phyloP scores from a whole-genome alignment of 2,888 invertebrate species.

The Xestia ashworthii region DNA sequence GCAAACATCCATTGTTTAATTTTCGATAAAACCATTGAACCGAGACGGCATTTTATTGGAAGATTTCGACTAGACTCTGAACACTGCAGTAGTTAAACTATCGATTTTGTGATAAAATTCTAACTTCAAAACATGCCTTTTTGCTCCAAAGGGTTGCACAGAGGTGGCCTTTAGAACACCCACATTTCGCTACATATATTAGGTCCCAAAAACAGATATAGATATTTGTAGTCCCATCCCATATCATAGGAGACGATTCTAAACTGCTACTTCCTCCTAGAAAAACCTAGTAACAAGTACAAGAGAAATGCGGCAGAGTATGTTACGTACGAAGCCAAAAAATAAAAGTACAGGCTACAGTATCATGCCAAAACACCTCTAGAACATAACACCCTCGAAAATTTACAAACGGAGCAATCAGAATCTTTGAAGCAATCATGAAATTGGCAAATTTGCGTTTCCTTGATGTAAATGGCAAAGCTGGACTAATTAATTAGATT shows the following conservation, averaged over 20 bases:
- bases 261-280: neutral
- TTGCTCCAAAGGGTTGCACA: neutral
- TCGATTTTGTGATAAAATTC: slow-evolving; percentile 10
- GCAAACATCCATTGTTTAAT: slow-evolving; percentile 45
- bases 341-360: neutral
- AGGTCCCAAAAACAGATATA: neutral
- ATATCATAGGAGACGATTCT: neutral
- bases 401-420: slow-evolving; percentile 21
- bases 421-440: slow-evolving; percentile 34
- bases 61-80: slow-evolving; percentile 3
- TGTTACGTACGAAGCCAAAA: neutral
- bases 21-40: slow-evolving; percentile 35
- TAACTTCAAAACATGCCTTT: neutral
- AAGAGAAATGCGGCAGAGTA: neutral
- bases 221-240: neutral
- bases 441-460: slow-evolving; percentile 40
- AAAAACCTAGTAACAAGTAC: neutral
- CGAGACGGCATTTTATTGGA: slow-evolving; percentile 37
- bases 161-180: neutral
- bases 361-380: neutral
- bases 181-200: neutral
- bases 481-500: slow-evolving; percentile 53
- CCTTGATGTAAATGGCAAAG: slow-evolving; percentile 40
- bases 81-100: neutral
- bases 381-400: slow-evolving; percentile 8